phyloP scores from a whole-genome alignment of 1,140 invertebrate genomes.

The Atopsyche davidsoni region DNA sequence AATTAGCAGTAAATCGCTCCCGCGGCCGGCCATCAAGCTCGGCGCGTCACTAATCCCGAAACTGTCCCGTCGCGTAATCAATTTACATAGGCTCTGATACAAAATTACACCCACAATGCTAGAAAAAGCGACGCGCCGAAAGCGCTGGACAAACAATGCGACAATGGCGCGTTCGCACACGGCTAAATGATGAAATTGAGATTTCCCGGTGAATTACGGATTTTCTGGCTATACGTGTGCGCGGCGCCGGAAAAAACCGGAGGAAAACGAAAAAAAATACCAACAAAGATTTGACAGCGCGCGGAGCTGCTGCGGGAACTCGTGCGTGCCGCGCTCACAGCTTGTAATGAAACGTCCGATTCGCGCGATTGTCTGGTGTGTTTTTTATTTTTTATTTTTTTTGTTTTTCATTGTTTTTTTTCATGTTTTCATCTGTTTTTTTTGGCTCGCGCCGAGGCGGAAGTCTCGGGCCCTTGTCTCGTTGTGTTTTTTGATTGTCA shows the following conservation, averaged over 20 bases:
- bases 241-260: background rate
- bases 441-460: slow-evolving; percentile 3
- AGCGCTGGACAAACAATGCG: background rate
- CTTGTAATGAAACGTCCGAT: slow-evolving; percentile 6
- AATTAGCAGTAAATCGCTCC: too few relatives aligned
- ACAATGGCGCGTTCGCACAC: slow-evolving; percentile 10
- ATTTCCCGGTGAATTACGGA: slow-evolving; percentile 14
- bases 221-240: slow-evolving; percentile 7
- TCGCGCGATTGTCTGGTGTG: background rate
- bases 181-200: slow-evolving; percentile 14
- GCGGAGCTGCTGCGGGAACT: background rate
- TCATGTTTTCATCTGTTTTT: too few relatives aligned
- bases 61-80: too few relatives aligned
- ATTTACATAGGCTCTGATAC: too few relatives aligned
- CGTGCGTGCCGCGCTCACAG: slow-evolving; percentile 2
- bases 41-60: too few relatives aligned
- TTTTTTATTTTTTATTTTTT: too few relatives aligned
- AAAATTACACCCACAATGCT: too few relatives aligned
- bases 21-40: too few relatives aligned
- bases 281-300: background rate
- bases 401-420: too few relatives aligned
- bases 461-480: too few relatives aligned
- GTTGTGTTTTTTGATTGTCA: too few relatives aligned
- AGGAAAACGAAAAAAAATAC: background rate
- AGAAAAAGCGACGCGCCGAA: too few relatives aligned